Conservation (phyloP, 2,888 invertebrate species). For the Eueremaeus valkanovi region DNA sequence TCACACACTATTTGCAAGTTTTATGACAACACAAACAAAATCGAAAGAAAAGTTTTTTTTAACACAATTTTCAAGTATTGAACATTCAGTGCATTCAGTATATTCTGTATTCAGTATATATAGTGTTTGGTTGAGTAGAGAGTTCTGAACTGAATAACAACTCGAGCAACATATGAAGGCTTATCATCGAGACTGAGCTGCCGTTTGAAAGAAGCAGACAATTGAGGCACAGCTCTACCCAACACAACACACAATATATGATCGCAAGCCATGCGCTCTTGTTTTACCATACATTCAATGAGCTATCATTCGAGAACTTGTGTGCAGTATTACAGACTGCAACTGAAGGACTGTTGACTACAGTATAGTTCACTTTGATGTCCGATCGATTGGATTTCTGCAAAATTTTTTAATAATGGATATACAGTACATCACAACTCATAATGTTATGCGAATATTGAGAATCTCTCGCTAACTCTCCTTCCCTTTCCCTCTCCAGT, state of each 20-base stretch:
- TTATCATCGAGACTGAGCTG: background rate
- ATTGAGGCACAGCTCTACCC: background rate
- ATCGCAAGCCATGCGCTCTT: constrained; percentile 5
- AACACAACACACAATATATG: background rate
- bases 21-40: no score
- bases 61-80: background rate
- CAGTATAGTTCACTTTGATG: constrained; percentile 2
- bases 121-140: background rate
- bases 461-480: no score
- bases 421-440: background rate
- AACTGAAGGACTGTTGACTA: background rate
- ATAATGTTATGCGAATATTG: background rate
- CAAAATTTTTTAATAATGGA: background rate
- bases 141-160: background rate
- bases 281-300: background rate
- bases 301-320: background rate
- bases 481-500: no score
- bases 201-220: background rate
- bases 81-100: background rate
- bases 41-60: background rate
- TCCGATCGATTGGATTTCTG: constrained; percentile 3
- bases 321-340: background rate
- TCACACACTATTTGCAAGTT: no score
- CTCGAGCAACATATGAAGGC: constrained; percentile 11
- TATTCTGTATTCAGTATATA: background rate